phyloP scores from a whole-genome alignment of 2,797 vertebrate genomes.

The Cottoperca gobio region DNA sequence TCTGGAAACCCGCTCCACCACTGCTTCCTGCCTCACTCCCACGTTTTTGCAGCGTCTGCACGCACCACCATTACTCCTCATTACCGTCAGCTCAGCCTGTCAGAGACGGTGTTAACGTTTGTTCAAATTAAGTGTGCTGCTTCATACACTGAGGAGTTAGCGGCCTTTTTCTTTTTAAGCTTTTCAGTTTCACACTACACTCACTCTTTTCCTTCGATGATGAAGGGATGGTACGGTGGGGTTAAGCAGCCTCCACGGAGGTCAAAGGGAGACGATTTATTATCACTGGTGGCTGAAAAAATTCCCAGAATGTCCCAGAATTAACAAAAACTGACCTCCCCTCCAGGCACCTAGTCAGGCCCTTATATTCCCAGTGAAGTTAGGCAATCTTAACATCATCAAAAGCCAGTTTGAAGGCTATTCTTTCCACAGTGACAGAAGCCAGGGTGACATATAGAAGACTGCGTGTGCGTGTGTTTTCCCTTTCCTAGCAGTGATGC shows the following conservation, averaged over 20 bases:
- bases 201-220: slow-evolving; percentile 25
- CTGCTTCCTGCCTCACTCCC: slow-evolving; percentile 34
- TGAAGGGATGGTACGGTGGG: slow-evolving; percentile 28
- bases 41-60: slow-evolving; percentile 34
- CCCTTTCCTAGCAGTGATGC: slow-evolving; percentile 24
- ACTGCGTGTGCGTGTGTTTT: slow-evolving; percentile 1
- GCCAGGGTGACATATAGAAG: slow-evolving; percentile 12
- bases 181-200: slow-evolving; percentile 7
- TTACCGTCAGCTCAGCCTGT: slow-evolving; percentile 74
- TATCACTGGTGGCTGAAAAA: slow-evolving; percentile 23
- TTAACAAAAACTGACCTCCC: background rate
- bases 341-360: background rate
- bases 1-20: slow-evolving; percentile 52
- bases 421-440: slow-evolving; percentile 32
- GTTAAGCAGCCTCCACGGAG: slow-evolving; percentile 47
- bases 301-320: slow-evolving; percentile 3
- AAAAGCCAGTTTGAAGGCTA: slow-evolving; percentile 19
- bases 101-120: slow-evolving; percentile 55
- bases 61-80: slow-evolving; percentile 73
- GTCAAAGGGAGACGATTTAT: slow-evolving; percentile 47
- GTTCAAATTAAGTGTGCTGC: slow-evolving; percentile 56
- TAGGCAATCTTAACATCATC: slow-evolving; percentile 7
- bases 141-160: slow-evolving; percentile 31
- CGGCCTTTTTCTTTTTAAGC: slow-evolving; percentile 22
- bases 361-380: background rate